Base-by-base conservation (phyloP, 1,140 invertebrate species). In the Penaeus indicus region DNA sequence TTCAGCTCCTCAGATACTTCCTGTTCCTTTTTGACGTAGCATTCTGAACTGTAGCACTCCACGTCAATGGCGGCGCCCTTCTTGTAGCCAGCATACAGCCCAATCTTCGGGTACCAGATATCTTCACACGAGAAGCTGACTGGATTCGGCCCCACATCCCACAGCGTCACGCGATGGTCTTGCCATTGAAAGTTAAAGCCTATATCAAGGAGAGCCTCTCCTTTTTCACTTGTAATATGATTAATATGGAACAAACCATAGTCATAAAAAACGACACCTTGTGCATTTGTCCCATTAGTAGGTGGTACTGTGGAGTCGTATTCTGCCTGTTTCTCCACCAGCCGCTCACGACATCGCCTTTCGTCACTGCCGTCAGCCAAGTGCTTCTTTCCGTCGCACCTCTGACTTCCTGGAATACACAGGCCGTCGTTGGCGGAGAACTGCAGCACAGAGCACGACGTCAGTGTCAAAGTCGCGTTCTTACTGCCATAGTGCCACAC, bases 371-470 rank as follows among this genome's bases (percentile, higher is more conserved):
- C 61, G 25, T 87, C 85, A 27, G 77, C 38, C 67, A 22, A 69
- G 62, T 87, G 42, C 60, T 64, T 25, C 5, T 10, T 18, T 27
- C 85, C 78, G 25, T 87, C 78, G 72, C 85, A 87, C 16, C 85
- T 38, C 63, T 87, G 62, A 60, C 85, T 87, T 47, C 42, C 7
- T 18, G 54, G 42, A 21, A 87, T 19, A 32, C 85, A 87, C n/a
- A 87, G 78, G 18, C 85, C 85, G 63, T 87, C 85, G 69, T 87
- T n/a, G n/a, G 85, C 38, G 63, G 85, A 87, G 47, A 87, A 87
- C 64, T 87, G 85, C 10, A 82, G 19, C 61, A 81, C 69, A 77
- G 54, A 60, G 54, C 85, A 87, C 3, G 79, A 64, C 2, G 85
- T 69, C 4, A 87, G 67, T 8, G 85, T 87, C 7, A 87, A 64